Conservation (phyloP, 30 jellyfish, hydroid and myxozoan genomes). For the Rhopilema esculentum region DNA sequence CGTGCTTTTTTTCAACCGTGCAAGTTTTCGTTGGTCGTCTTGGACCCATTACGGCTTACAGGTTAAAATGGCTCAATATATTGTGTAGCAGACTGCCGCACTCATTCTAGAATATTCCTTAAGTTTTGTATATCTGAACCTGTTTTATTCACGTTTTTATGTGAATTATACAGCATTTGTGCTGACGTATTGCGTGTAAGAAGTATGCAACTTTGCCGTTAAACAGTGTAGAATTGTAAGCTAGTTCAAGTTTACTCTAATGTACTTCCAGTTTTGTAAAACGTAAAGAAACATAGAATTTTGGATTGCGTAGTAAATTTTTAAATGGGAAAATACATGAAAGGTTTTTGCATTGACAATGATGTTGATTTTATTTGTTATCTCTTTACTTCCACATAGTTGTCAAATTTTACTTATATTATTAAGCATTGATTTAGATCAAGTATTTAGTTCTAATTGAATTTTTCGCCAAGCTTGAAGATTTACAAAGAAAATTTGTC, state of each 20-base stretch:
- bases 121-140: not conserved
- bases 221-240: not conserved
- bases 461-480: too few species aligned
- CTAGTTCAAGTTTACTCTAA: not conserved
- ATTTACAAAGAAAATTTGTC: too few species aligned
- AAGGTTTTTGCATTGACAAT: conserved; percentile 2
- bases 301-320: conserved; percentile 23
- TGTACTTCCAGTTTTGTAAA: not conserved
- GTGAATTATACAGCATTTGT: not conserved
- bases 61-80: not conserved
- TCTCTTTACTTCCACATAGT: not conserved
- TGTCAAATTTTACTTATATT: not conserved
- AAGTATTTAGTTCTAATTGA: too few species aligned
- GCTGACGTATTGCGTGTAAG: conserved; percentile 1
- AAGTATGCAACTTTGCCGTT: not conserved
- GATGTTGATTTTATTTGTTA: not conserved
- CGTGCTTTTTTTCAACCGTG: too few species aligned
- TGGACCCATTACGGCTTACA: not conserved
- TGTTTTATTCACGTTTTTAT: conserved; percentile 9
- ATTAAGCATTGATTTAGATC: too few species aligned
- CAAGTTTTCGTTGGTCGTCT: too few species aligned
- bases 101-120: not conserved
- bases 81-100: not conserved
- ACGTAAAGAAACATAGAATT: conserved; percentile 9
- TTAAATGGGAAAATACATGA: conserved; percentile 5